Evolutionary conservation across 2,113 vertebrate genomes (phyloP).

Genomic region (Labeo catla): DNA sequence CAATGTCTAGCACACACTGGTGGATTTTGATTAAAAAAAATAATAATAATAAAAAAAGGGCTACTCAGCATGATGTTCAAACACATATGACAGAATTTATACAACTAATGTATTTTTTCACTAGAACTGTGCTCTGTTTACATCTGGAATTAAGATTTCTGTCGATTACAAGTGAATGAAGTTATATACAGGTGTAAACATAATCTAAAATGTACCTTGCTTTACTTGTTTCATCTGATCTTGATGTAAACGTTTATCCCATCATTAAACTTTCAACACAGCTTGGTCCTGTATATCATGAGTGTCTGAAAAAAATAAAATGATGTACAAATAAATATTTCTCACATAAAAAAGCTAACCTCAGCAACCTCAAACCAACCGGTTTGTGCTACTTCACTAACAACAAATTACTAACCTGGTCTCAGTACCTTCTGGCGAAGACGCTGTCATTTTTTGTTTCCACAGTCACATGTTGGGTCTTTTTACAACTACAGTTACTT

Average conservation of each 20-base stretch:
- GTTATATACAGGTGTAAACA: too few relatives aligned
- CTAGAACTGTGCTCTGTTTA: too few relatives aligned
- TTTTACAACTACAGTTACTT: not conserved
- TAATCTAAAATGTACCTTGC: not conserved
- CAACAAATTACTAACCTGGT: not conserved
- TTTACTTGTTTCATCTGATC: not conserved
- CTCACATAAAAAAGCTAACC: not conserved
- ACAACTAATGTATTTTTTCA: too few relatives aligned
- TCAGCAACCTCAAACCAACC: not conserved
- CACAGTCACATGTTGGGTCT: not conserved
- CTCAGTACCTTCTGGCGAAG: not conserved
- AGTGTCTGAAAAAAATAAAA: not conserved
- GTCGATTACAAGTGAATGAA: too few relatives aligned
- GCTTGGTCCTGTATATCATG: not conserved
- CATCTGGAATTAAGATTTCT: too few relatives aligned
- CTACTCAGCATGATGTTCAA: too few relatives aligned
- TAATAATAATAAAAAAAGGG: too few relatives aligned
- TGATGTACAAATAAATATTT: not conserved
- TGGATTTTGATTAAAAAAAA: not conserved
- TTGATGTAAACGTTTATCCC: not conserved
- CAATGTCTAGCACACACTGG: not conserved
- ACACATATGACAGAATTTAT: too few relatives aligned
- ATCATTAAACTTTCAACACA: not conserved
- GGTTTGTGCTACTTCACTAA: not conserved
- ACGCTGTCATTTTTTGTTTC: not conserved